Base-by-base conservation (phyloP, 1,140 invertebrate species). In the Micrasema longulum region DNA sequence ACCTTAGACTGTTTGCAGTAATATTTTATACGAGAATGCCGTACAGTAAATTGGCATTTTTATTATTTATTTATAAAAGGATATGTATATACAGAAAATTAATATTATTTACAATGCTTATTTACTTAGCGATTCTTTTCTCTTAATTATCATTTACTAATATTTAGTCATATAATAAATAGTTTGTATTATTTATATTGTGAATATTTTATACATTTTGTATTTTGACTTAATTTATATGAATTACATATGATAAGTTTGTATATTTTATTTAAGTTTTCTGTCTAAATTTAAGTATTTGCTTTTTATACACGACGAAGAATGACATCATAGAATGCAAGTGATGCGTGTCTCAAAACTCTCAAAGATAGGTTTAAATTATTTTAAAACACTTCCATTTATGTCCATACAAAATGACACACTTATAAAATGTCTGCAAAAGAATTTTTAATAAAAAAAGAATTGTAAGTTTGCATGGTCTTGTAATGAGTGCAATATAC, bases 131-230 rank as follows among this genome's bases (percentile, higher is more conserved):
- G 4, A 52, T 52, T 22, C 26, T 10, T 52, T 1, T 52, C 48
- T 52, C n/a, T n/a, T n/a, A n/a, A n/a, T n/a, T n/a, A 57, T 57
- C 53, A n/a, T 26, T 60, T 60, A 60, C 55, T 60, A 60, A 60
- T 38, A 60, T 10, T 20, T 60, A 60, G 55, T 60, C 55, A 60
- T 60, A 41, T 60, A 41, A 16, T 60, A n/a, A n/a, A n/a, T 57
- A 57, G 53, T 3, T 57, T 57, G 31, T 57, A 57, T 57, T 57
- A 60, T 60, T 60, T 60, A 60, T 60, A 60, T 60, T 60, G 35
- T 60, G 14, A 22, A 60, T 60, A 60, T 60, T 60, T 60, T 60
- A 60, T 60, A 60, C 55, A 60, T 60, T 60, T 60, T 60, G 55
- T 60, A 60, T 60, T 60, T 60, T 41, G 55, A 60, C 35, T 38